phyloP scores from a whole-genome alignment of 2,797 vertebrate genomes.

The Myotis pilosus region DNA sequence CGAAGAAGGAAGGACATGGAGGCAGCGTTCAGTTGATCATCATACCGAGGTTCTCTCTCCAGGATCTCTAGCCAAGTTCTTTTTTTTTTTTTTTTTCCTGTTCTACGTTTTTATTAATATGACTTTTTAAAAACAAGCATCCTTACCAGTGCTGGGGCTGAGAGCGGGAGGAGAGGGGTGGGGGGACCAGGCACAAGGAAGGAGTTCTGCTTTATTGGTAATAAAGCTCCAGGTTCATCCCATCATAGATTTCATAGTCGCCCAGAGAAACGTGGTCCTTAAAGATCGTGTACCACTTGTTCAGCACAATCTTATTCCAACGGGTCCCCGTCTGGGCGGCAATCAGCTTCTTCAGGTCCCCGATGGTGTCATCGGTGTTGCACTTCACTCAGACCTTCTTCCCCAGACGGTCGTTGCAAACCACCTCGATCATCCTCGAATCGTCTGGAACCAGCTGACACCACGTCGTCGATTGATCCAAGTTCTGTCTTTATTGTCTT shows the following conservation, averaged over 20 bases:
- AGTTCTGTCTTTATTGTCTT: no score
- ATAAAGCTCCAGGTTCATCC: conserved; percentile 97
- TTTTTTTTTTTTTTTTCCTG: no score
- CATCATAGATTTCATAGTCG: conserved; percentile 98
- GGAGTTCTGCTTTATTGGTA: conserved; percentile 87
- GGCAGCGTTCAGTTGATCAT: no score
- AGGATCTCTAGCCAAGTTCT: no score
- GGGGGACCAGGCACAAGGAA: background rate
- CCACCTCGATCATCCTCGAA: conserved; percentile 92
- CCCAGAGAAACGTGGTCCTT: conserved; percentile 95
- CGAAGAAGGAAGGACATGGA: no score
- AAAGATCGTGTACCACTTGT: conserved; percentile 98
- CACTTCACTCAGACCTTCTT: conserved; percentile 97
- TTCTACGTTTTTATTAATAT: no score
- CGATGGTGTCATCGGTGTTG: conserved; percentile 95
- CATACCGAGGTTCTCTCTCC: no score
- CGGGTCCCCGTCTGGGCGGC: conserved; percentile 95
- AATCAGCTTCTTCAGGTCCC: conserved; percentile 96
- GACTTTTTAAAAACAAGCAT: conserved; percentile 52
- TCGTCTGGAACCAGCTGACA: no score
- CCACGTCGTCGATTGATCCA: no score
- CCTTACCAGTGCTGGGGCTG: background rate
- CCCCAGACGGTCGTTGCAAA: conserved; percentile 95
- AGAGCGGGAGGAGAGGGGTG: conserved; percentile 75
- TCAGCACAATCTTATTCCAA: conserved; percentile 94